Conservation (phyloP, 1,140 invertebrate species). For the Drosophila saltans region DNA sequence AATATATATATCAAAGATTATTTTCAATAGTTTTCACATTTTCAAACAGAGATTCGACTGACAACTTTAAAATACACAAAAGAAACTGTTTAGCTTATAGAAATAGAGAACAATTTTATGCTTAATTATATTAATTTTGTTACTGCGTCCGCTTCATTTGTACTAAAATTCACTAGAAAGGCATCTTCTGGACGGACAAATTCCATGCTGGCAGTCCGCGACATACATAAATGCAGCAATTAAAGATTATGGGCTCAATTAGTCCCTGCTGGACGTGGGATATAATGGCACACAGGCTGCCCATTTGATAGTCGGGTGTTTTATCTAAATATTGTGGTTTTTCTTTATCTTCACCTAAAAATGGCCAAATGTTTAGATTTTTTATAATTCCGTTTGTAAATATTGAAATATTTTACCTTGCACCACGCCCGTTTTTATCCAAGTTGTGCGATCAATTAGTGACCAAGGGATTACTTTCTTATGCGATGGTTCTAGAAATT, state of each 20-base stretch:
- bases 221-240: slow-evolving; percentile 70
- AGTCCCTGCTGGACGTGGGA: slow-evolving; percentile 61
- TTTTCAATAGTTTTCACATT: too few relatives aligned
- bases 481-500: slow-evolving; percentile 59
- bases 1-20: too few relatives aligned
- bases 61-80: too few relatives aligned
- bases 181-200: slow-evolving; percentile 55
- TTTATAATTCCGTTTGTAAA: too few relatives aligned
- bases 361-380: background rate
- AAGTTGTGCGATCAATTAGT: slow-evolving; percentile 56
- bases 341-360: slow-evolving; percentile 19
- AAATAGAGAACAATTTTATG: too few relatives aligned
- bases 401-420: slow-evolving; percentile 44
- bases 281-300: slow-evolving; percentile 66
- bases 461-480: slow-evolving; percentile 65
- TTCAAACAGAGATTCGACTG: too few relatives aligned
- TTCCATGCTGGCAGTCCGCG: slow-evolving; percentile 78
- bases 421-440: slow-evolving; percentile 64
- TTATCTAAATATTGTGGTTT: slow-evolving; percentile 24
- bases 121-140: too few relatives aligned
- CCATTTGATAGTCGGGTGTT: slow-evolving; percentile 49
- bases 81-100: too few relatives aligned
- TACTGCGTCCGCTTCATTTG: too few relatives aligned
- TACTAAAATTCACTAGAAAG: slow-evolving; percentile 36
- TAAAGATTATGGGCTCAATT: slow-evolving; percentile 63